Percentiles rank a stretch among this genome's conserved stretches.
phyloP scores from a whole-genome alignment of 1,140 invertebrate genomes.

The Hermatobates lingyangjiaoensis region DNA sequence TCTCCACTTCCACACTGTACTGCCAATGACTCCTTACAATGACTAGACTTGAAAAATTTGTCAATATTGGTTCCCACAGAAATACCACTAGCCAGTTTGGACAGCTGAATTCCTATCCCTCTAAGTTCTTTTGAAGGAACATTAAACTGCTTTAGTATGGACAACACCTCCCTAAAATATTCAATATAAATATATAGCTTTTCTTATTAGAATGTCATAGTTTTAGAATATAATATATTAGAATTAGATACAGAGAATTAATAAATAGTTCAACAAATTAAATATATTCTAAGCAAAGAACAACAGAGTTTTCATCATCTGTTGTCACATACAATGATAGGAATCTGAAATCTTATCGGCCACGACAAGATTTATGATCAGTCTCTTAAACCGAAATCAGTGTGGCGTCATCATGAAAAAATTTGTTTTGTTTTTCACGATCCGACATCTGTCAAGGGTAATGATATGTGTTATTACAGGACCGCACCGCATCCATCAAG shows the following conservation, averaged over 20 bases:
- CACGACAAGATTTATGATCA: too few species aligned
- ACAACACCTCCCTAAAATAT: constrained; percentile 33
- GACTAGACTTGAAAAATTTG: not conserved
- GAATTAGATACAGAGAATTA: too few species aligned
- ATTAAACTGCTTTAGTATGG: constrained; percentile 40
- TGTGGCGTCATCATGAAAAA: too few species aligned
- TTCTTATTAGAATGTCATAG: not conserved
- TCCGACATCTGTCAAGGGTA: too few species aligned
- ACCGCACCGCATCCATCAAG: too few species aligned
- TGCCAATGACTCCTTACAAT: not conserved
- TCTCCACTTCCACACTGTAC: not conserved
- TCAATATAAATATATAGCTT: constrained; percentile 8
- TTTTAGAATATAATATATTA: too few species aligned
- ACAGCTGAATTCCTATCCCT: constrained; percentile 59
- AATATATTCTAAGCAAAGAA: not conserved
- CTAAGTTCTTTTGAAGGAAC: constrained; percentile 47
- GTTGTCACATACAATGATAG: not conserved
- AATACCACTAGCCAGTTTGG: constrained; percentile 25
- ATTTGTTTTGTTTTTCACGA: too few species aligned
- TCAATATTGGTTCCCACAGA: not conserved
- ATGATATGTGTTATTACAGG: too few species aligned
- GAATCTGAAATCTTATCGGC: not conserved
- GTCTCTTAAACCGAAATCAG: too few species aligned
- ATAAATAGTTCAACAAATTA: too few species aligned
- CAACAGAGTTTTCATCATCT: not conserved